Evolutionary conservation across 2,888 invertebrate species (phyloP).

Genomic region (Linyphia triangularis): DNA sequence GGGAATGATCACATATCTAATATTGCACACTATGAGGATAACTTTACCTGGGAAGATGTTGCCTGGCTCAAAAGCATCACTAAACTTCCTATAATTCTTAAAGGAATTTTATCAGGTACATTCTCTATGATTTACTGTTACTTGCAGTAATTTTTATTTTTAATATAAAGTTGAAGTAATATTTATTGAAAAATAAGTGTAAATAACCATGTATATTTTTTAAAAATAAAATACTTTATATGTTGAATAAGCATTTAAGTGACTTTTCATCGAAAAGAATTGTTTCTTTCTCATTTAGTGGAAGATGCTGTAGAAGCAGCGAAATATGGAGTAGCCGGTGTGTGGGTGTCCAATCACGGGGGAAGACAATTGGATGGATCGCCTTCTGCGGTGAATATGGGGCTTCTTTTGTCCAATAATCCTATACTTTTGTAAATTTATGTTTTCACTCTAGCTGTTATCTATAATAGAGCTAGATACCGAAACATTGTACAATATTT

Average conservation of each 20-base stretch:
- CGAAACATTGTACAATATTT: too few relatives aligned
- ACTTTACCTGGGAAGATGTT: slow-evolving; percentile 91
- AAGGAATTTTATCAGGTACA: slow-evolving; percentile 89
- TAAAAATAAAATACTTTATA: neutral
- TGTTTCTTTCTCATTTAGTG: slow-evolving; percentile 78
- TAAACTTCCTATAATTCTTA: slow-evolving; percentile 89
- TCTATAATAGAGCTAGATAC: too few relatives aligned
- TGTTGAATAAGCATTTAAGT: too few relatives aligned
- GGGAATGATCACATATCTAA: neutral
- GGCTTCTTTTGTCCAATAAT: too few relatives aligned
- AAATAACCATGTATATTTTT: neutral
- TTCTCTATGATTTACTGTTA: too few relatives aligned
- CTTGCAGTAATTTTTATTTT: neutral
- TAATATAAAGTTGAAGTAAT: neutral
- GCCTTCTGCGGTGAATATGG: slow-evolving; percentile 90
- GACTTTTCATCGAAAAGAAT: neutral
- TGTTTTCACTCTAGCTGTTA: too few relatives aligned
- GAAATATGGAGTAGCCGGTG: slow-evolving; percentile 87
- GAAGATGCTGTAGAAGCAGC: slow-evolving; percentile 90
- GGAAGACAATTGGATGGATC: slow-evolving; percentile 93
- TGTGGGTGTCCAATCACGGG: slow-evolving; percentile 96
- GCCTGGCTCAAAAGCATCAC: slow-evolving; percentile 90
- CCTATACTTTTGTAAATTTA: too few relatives aligned
- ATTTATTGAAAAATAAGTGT: neutral
- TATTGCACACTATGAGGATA: neutral